Base-by-base conservation (phyloP, 2,888 invertebrate genomes). In the Metopia argyrocephala region DNA sequence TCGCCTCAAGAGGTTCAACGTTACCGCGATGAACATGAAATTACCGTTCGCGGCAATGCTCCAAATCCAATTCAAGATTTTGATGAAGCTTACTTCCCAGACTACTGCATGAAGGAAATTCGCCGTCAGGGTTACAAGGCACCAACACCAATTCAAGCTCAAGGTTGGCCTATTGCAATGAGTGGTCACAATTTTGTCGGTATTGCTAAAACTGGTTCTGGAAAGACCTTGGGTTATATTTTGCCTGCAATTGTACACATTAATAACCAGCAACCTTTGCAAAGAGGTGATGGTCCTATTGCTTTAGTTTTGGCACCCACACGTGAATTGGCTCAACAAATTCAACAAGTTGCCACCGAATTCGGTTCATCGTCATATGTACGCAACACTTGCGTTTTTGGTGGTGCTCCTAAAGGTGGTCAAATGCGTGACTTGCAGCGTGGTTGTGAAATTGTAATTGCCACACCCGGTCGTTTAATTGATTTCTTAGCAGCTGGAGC, bases 391-490 rank as follows among this genome's bases (percentile, higher is more conserved):
- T 97, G 97, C 89, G 94, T 97, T 18, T 97, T 97, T 91, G 97
- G 97, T 79, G 97, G 97, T 46, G 96, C 97, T 9, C 95, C 96
- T 1, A 96, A 96, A 88, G 95, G 95, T 65, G 92, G 93, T 76
- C 94, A 95, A 90, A 94, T 94, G 15, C 92, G 94, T 76, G 95
- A 95, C 85, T 90, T 95, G 56, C 94, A 95, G 86, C 93, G 94
- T 62, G 96, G 96, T 62, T 96, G 96, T 28, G 96, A 97, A 90
- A 96, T 97, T 86, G 95, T 95, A 15, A 97, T 97, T 87, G 97
- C 97, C 2, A 97, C 97, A 57, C 97, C 97, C 54, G 97, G 97
- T n/a, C 93, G 97, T 84, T 91, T 97, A 31, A 96, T 97, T 86
- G 97, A 97, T 91, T 96, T 97, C 89, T 91, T 97, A 21, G 96